A percentile compares a stretch with the other conserved stretches of the same genome.
These are phyloP conservation scores for Pseudeuparius sepicola DNA, from an alignment of 2,888 invertebrate species.

Conservation along the genomic window DNA sequence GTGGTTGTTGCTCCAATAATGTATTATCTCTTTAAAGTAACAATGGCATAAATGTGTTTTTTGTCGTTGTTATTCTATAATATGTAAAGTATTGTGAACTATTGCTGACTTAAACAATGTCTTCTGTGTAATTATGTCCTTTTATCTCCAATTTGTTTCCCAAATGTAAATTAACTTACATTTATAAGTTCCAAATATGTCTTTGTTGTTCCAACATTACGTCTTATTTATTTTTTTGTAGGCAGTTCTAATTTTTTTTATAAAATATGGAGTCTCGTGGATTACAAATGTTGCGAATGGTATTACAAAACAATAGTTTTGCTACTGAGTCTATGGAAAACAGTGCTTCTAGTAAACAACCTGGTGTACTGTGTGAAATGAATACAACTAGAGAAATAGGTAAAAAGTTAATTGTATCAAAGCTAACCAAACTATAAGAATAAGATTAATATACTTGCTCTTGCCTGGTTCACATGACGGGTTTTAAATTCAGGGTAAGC, in stretches of 20 bases:
- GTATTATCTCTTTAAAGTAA: background rate
- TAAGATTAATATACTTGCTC: too few species aligned
- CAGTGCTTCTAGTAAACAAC: background rate
- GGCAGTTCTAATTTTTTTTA: conserved; percentile 2
- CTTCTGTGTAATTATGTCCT: too few species aligned
- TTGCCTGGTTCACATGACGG: too few species aligned
- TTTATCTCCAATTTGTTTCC: too few species aligned
- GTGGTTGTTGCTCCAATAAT: background rate
- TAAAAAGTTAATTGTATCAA: too few species aligned
- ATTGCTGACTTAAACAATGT: too few species aligned
- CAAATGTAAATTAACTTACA: too few species aligned
- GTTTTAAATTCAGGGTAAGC: too few species aligned
- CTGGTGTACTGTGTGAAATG: too few species aligned
- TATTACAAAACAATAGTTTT: background rate
- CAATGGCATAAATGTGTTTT: conserved; percentile 4
- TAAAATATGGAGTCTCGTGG: background rate
- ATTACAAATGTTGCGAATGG: conserved; percentile 1
- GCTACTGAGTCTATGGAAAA: background rate
- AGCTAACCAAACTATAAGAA: too few species aligned
- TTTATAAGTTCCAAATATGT: conserved; percentile 4
- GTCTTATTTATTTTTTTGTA: conserved; percentile 3
- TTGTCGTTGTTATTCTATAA: conserved; percentile 1
- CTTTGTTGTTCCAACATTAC: conserved; percentile 3
- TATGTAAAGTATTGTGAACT: too few species aligned
- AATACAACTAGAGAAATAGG: too few species aligned